Evolutionary conservation across 1,140 invertebrate genomes (phyloP).

Genomic region (Drosophila lini): DNA sequence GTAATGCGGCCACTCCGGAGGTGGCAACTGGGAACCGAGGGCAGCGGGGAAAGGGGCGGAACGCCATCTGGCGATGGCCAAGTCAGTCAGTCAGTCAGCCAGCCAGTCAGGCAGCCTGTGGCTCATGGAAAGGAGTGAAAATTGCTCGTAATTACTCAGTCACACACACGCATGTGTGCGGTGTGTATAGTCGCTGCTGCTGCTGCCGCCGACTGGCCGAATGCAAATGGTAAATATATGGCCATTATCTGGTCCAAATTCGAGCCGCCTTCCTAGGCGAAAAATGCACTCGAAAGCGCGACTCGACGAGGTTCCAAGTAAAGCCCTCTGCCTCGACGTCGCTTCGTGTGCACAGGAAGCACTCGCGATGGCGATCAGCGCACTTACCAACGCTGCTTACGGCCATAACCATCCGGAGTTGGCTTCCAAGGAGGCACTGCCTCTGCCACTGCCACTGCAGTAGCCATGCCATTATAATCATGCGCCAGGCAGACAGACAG

Average conservation of each 20-base stretch:
- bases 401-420: conserved; percentile 62
- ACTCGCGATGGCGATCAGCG: conserved; percentile 78
- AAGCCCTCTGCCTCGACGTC: conserved; percentile 29
- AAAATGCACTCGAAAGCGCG: conserved; percentile 55
- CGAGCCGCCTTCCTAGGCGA: conserved; percentile 64
- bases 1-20: conserved; percentile 67
- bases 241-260: conserved; percentile 73
- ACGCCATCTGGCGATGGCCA: conserved; percentile 44
- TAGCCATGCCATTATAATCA: conserved; percentile 60
- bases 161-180: conserved; percentile 43
- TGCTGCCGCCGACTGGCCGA: conserved; percentile 8
- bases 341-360: conserved; percentile 64
- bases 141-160: conserved; percentile 76
- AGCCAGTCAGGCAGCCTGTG: conserved; percentile 53
- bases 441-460: conserved; percentile 52
- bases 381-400: conserved; percentile 71
- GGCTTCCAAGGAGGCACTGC: conserved; percentile 30
- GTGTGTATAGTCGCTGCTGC: background rate
- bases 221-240: conserved; percentile 78
- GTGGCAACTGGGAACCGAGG: conserved; percentile 34
- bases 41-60: conserved; percentile 14
- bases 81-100: conserved; percentile 53
- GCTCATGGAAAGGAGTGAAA: conserved; percentile 77
- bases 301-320: conserved; percentile 19
- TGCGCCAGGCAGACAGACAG: conserved; percentile 58